Evolutionary conservation across 2,113 vertebrate genomes (phyloP), one percentile per base, ranked within the genome.

Genomic region (Accipiter cooperii): DNA sequence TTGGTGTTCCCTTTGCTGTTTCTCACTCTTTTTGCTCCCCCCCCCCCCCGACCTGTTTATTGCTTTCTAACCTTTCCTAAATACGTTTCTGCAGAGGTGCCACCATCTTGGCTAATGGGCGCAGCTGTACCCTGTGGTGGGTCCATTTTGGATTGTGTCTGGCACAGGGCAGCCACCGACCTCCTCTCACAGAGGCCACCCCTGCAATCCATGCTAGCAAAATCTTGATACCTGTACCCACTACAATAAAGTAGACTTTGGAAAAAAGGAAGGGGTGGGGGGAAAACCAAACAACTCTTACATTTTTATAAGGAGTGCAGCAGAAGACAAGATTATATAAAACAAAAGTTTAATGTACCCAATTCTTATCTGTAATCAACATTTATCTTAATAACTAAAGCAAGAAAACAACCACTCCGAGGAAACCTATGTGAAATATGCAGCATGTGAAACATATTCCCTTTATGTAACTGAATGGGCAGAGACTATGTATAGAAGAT

Each of bases 71-170:
- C 17, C 28, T 52, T 70, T 63, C 28, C 12, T 46, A 63, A 63
- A 70, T 15, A 22, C 0, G 0, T 19, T 54, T 54, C 15, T 17
- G 12, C 21, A 15, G 47, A 79, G 22, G 9, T 3, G 2, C 5
- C 6, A 38, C 7, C 8, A 60, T 26, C 15, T 40, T 31, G 19
- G 19, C 20, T 73, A 44, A 31, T 3, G 33, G 46, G 5, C 26
- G 52, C 29, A 57, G 9, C 11, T 42, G 13, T 42, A 42, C 8
- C n/a, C 20, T 81, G 58, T 16, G 7, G 13, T 68, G 29, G 10
- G 29, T 34, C 25, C 12, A 40, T 66, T 64, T 78, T 36, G 26
- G 17, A 78, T 24, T 76, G 19, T 34, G 34, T 25, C 52, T 40
- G 17, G 16, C 44, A 60, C 1, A 1, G 12, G 10, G 12, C 25